These are phyloP conservation scores for Andrena bucephala DNA, from an alignment of 2,888 invertebrate genomes.

Conservation along the genomic window DNA sequence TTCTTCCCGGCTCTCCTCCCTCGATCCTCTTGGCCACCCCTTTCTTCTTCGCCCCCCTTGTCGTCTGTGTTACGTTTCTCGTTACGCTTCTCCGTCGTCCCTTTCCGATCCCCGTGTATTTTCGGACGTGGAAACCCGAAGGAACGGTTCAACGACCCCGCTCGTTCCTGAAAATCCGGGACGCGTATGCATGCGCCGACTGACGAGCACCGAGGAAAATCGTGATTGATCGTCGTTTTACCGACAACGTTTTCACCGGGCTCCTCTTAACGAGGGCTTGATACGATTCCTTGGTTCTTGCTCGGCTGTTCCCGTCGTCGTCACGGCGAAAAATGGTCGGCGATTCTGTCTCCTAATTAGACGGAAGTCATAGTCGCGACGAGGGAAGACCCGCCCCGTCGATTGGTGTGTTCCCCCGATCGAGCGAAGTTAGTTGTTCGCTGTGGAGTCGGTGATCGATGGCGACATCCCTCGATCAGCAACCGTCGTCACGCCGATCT, in stretches of 20 bases:
- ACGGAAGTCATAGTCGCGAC: background rate
- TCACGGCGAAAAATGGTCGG: constrained; percentile 14
- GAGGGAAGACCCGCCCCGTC: background rate
- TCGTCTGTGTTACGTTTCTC: constrained; percentile 65
- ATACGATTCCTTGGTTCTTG: constrained; percentile 52
- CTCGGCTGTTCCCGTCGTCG: background rate
- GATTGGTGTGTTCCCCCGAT: background rate
- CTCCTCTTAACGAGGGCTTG: constrained; percentile 61
- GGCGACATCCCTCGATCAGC: background rate
- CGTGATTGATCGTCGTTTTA: constrained; percentile 71
- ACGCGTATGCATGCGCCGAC: constrained; percentile 51
- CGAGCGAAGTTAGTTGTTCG: too few species aligned
- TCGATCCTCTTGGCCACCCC: background rate
- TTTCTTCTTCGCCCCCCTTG: constrained; percentile 12
- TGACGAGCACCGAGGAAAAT: constrained; percentile 62
- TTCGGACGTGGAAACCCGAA: constrained; percentile 63
- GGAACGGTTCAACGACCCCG: constrained; percentile 73
- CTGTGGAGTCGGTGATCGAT: constrained; percentile 7
- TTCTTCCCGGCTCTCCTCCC: background rate
- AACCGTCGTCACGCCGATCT: background rate
- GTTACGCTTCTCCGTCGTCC: constrained; percentile 53
- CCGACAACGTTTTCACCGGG: constrained; percentile 42
- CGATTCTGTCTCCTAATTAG: constrained; percentile 39
- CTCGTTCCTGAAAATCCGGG: constrained; percentile 49
- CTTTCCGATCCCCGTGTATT: constrained; percentile 65